Evolutionary conservation across 92 coral and sea anemone species (phyloP), one percentile per base, ranked within the genome.

Genomic region (Porites evermanni): DNA sequence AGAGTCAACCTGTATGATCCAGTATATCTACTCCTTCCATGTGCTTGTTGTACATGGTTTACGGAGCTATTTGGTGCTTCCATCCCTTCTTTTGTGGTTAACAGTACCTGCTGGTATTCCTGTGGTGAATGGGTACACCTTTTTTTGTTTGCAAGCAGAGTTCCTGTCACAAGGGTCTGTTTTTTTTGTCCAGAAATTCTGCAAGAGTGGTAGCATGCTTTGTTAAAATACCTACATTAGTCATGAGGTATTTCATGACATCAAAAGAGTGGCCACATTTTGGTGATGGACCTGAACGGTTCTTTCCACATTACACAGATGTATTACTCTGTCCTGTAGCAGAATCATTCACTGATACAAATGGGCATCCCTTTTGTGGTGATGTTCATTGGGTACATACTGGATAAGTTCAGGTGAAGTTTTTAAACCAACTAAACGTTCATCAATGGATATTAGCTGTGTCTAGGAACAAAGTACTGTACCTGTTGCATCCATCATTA

Each of bases 331-430:
- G 69, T 3, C 86, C 86, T 51, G 86, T 21, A 8, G 67, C 53
- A 0, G 79, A 81, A 61, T 82, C 91, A n/a, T 84, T 88, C 7
- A 88, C 87, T 16, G 83, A 8, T 82, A 68, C 59, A 82, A 60
- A 24, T 82, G 82, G 7, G 82, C 70, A 80, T 75, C 86, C 86
- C 82, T 79, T 71, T 87, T 79, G 32, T 87, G 86, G 72, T 87
- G 90, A 60, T 87, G 87, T 76, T 88, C 67, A 53, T 88, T 88
- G n/a, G 91, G 91, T 17, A 88, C 83, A 78, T 82, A 82, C 50
- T 65, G 78, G 19, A 81, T 72, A 1, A 82, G 77, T 29, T 81
- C 80, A 12, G 82, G 81, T 65, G 70, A 20, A 67, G 77, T 88
- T 19, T 82, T 88, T 58, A 82, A 70, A 32, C 86, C 86, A 79